Percentiles rank a stretch among this genome's conserved stretches.
phyloP scores from a whole-genome alignment of 2,797 vertebrate genomes.

The Masticophis lateralis region DNA sequence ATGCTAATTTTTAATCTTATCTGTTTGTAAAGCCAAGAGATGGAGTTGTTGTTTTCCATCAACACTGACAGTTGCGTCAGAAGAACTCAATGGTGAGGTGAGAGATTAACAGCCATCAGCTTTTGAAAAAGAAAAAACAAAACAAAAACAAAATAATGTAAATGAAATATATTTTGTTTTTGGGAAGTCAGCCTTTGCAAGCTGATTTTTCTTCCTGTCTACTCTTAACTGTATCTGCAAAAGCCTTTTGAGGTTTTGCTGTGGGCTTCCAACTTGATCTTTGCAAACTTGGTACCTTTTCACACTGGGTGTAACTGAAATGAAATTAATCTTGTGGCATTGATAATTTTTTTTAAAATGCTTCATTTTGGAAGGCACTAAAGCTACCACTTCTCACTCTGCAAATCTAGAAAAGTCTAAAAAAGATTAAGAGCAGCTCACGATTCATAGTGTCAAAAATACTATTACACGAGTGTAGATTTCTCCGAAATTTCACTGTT shows the following conservation, averaged over 20 bases:
- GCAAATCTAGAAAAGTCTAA: background rate
- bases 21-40: slow-evolving; percentile 54
- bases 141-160: background rate
- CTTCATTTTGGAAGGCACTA: background rate
- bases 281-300: background rate
- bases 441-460: slow-evolving; percentile 6
- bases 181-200: background rate
- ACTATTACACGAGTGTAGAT: background rate
- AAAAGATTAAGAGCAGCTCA: background rate
- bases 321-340: background rate
- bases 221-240: background rate
- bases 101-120: slow-evolving; percentile 43
- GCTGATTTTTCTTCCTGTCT: slow-evolving; percentile 10
- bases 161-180: slow-evolving; percentile 15
- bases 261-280: background rate
- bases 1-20: slow-evolving; percentile 57
- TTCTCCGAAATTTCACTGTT: slow-evolving; percentile 15
- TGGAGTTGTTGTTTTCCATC: slow-evolving; percentile 33
- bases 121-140: slow-evolving; percentile 1
- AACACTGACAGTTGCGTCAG: slow-evolving; percentile 33
- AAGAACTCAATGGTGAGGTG: slow-evolving; percentile 46
- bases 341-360: slow-evolving; percentile 8
- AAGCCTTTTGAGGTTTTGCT: background rate
- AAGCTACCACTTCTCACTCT: background rate
- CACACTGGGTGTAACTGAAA: background rate